Conservation (phyloP, 2,797 vertebrate genomes). For the Schizopygopsis malacanthus region DNA sequence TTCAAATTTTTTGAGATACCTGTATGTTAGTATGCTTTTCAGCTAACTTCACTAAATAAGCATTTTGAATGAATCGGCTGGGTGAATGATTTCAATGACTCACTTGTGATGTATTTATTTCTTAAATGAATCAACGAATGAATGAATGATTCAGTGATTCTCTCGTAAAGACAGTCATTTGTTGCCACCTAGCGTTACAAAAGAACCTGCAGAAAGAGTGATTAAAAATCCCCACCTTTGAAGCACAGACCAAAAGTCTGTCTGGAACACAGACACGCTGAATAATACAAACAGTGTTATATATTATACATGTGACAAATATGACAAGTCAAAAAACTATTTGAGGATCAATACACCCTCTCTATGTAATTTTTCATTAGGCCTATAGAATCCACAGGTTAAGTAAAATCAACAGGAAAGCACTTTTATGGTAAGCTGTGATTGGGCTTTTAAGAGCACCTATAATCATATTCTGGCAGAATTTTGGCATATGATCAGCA, state of each 20-base stretch:
- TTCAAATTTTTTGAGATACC: too few relatives aligned
- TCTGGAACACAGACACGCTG: neutral
- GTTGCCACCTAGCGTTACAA: neutral
- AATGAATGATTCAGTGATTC: neutral
- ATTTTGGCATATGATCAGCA: slow-evolving; percentile 21
- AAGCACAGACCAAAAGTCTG: neutral
- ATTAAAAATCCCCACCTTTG: neutral
- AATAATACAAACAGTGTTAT: neutral
- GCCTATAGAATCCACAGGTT: neutral
- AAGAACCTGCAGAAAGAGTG: neutral
- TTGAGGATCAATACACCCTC: neutral
- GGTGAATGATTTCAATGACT: neutral
- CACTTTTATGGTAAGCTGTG: slow-evolving; percentile 4
- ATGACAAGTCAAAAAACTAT: neutral
- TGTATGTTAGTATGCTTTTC: neutral
- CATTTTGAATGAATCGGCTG: neutral
- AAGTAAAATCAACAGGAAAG: neutral
- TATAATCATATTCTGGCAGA: slow-evolving; percentile 6
- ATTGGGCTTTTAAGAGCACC: neutral
- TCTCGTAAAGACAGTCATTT: neutral
- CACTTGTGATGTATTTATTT: neutral
- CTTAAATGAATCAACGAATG: neutral
- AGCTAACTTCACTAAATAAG: neutral
- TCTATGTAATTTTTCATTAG: neutral
- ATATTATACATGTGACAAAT: neutral